These are phyloP conservation scores for Phataginus tricuspis DNA, from an alignment of 2,797 vertebrate genomes.

Conservation along the genomic window DNA sequence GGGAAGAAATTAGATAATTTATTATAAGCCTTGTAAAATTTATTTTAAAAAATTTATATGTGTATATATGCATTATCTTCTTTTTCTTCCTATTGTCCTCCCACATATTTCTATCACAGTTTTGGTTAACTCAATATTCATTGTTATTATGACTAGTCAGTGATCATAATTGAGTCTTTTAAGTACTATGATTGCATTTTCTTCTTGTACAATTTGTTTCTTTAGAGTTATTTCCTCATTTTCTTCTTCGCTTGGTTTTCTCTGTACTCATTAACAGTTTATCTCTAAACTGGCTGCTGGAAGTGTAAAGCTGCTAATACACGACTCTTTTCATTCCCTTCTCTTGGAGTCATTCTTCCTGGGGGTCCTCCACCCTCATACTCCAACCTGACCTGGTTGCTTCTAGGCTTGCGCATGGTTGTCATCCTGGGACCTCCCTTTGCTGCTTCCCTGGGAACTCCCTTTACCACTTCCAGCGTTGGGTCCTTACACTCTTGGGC, in stretches of 20 bases:
- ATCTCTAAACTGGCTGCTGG: not conserved
- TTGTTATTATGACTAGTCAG: not conserved
- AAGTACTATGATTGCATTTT: not conserved
- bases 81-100: not conserved
- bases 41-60: not conserved
- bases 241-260: not conserved
- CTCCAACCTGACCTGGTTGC: not conserved
- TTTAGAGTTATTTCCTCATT: not conserved
- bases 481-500: not conserved
- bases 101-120: not conserved
- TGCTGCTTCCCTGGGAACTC: not conserved
- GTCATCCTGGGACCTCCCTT: not conserved
- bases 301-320: not conserved
- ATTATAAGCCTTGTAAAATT: not conserved
- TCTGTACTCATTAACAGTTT: not conserved
- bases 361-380: not conserved
- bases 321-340: not conserved
- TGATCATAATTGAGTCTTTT: not conserved
- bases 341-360: not conserved
- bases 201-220: not conserved
- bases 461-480: not conserved
- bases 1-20: not conserved
- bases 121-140: not conserved
- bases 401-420: not conserved
- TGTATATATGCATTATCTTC: not conserved